Conservation (phyloP, 2,888 invertebrate species). For the Dexiosoma caninum region DNA sequence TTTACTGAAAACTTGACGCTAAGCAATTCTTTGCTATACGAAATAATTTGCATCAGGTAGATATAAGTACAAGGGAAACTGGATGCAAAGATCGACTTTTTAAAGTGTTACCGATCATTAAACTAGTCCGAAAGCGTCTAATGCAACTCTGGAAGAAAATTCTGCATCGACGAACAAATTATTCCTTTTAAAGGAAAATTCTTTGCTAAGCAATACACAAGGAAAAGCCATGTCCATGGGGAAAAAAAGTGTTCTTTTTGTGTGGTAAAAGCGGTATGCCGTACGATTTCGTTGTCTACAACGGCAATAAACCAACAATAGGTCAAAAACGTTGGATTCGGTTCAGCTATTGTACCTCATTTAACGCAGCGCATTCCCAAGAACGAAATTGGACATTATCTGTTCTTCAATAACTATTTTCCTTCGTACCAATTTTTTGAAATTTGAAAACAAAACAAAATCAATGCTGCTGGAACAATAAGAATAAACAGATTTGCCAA, state of each 20-base stretch:
- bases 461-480: slow-evolving; percentile 21
- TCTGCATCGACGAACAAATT: slow-evolving; percentile 23
- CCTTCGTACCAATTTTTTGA: slow-evolving; percentile 64
- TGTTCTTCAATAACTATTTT: slow-evolving; percentile 67
- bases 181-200: slow-evolving; percentile 40
- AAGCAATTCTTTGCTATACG: slow-evolving; percentile 22
- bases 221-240: slow-evolving; percentile 65
- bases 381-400: slow-evolving; percentile 41
- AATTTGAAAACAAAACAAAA: slow-evolving; percentile 58
- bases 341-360: slow-evolving; percentile 60
- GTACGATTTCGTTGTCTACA: slow-evolving; percentile 68
- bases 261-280: slow-evolving; percentile 62
- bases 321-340: slow-evolving; percentile 60
- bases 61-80: slow-evolving; percentile 2
- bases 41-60: slow-evolving; percentile 31
- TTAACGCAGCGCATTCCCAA: slow-evolving; percentile 27
- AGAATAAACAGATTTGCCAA: slow-evolving; percentile 18
- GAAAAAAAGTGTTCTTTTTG: slow-evolving; percentile 66
- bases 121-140: slow-evolving; percentile 19
- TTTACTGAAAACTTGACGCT: slow-evolving; percentile 34
- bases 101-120: slow-evolving; percentile 23
- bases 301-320: slow-evolving; percentile 16
- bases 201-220: slow-evolving; percentile 24
- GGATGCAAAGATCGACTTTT: slow-evolving; percentile 25
- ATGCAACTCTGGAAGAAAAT: slow-evolving; percentile 16